Evolutionary conservation across 1,140 invertebrate genomes (phyloP), one percentile per base, ranked within the genome.

Genomic region (Caerostris darwini): DNA sequence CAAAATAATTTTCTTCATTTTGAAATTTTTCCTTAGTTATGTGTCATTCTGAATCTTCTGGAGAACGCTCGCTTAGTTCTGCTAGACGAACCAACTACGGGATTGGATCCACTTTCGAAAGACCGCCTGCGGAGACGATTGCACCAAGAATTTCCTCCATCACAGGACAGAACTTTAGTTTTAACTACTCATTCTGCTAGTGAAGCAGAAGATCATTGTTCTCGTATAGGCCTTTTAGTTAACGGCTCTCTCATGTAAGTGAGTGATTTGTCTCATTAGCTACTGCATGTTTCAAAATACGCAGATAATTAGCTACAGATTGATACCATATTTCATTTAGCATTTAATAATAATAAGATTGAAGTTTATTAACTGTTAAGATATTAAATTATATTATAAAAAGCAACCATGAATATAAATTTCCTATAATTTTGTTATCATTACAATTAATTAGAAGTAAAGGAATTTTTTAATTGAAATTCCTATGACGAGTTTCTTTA

Each of bases 61-160:
- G 82, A 54, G 3, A 19, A 57, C 58, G n/a, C 82, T 57, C 19
- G 58, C 0, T 5, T 85, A 17, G 57, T 58, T 19, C 7, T 85
- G 7, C 19, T 85, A 3, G 82, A 85, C 8, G 82, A 85, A 57
- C 82, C 82, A 19, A 85, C 82, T 12, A 85, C 82, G 2, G 82
- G 82, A 14, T 2, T 85, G 82, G 82, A 85, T 3, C 82, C 82
- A 19, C 14, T 57, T n/a, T 85, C 82, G 4, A 85, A 85, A 34
- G 54, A 19, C 12, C 8, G 3, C 7, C 56, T 85, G 2, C 58
- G 82, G 82, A 58, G 19, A 7, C 57, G 56, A 7, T 19, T 85
- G 57, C 53, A 85, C 7, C 14, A 10, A 0, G 82, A 85, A 19
- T 85, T 85, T 57, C 54, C 82, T 19, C n/a, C 54, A 7, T 12